Conservation (phyloP, 2,113 vertebrate genomes). For the Syngnathus typhle region DNA sequence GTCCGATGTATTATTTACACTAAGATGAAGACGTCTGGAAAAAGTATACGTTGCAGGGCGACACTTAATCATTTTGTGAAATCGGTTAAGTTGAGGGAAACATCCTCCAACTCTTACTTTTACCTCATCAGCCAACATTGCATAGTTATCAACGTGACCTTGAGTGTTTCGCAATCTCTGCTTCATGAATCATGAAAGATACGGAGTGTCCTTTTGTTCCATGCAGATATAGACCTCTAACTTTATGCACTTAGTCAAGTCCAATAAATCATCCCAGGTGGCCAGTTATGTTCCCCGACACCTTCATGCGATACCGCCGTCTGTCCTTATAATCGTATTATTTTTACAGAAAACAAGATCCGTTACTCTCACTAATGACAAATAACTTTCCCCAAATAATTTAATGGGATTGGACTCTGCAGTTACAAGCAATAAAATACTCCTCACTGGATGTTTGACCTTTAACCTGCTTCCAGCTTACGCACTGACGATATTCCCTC, state of each 20-base stretch:
- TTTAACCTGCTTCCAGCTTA: conserved; percentile 26
- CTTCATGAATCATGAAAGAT: conserved; percentile 54
- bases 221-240: conserved; percentile 53
- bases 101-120: neutral
- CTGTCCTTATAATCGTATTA: conserved; percentile 14
- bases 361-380: neutral
- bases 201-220: conserved; percentile 44
- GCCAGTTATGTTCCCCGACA: conserved; percentile 33
- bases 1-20: neutral
- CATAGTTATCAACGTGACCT: conserved; percentile 53
- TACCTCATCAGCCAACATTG: conserved; percentile 27
- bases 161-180: conserved; percentile 37
- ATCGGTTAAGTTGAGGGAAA: neutral
- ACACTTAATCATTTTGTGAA: neutral
- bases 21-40: neutral
- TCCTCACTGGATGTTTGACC: conserved; percentile 12
- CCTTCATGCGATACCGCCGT: conserved; percentile 38
- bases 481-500: conserved; percentile 13
- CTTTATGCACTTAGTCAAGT: conserved; percentile 43
- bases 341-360: neutral
- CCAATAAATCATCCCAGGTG: conserved; percentile 50
- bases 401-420: neutral
- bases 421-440: conserved; percentile 5
- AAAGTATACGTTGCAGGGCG: neutral
- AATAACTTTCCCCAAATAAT: conserved; percentile 2